A percentile compares a stretch with the other conserved stretches of the same genome.
phyloP scores from a whole-genome alignment of 1,140 invertebrate genomes.

The Rhizoglyphus robini region DNA sequence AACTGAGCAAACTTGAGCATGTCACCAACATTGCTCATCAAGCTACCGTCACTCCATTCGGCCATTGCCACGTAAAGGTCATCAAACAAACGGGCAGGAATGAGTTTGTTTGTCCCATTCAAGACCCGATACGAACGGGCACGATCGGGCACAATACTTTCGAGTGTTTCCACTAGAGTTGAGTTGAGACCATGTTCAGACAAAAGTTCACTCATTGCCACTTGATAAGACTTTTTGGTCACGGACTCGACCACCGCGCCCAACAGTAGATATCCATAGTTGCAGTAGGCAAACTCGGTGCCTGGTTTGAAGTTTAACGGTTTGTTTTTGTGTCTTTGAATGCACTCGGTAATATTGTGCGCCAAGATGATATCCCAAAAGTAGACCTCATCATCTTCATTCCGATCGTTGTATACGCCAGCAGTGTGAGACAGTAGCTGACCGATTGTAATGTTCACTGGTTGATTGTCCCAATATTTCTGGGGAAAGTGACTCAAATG shows the following conservation, averaged over 20 bases:
- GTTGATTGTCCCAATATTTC: neutral
- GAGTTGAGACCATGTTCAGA: neutral
- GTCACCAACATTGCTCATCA: neutral
- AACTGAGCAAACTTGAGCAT: neutral
- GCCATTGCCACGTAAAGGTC: neutral
- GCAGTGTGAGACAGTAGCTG: slow-evolving; percentile 1
- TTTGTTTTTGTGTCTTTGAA: neutral
- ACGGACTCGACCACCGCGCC: slow-evolving; percentile 16
- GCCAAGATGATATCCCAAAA: neutral
- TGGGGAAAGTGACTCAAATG: neutral
- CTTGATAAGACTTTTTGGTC: too few species aligned
- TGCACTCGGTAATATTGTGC: neutral
- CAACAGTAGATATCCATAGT: slow-evolving; percentile 12
- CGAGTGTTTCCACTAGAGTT: neutral
- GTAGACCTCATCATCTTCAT: neutral
- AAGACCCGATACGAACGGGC: neutral
- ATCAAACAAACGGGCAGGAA: neutral
- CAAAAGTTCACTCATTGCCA: too few species aligned
- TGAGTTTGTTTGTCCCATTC: neutral
- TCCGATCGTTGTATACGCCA: too few species aligned
- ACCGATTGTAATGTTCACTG: neutral
- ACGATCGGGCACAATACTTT: neutral
- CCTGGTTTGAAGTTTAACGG: too few species aligned
- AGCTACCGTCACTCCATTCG: neutral
- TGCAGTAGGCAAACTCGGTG: slow-evolving; percentile 11